Base-by-base conservation (phyloP, 2,888 invertebrate genomes). In the Caprella mutica region DNA sequence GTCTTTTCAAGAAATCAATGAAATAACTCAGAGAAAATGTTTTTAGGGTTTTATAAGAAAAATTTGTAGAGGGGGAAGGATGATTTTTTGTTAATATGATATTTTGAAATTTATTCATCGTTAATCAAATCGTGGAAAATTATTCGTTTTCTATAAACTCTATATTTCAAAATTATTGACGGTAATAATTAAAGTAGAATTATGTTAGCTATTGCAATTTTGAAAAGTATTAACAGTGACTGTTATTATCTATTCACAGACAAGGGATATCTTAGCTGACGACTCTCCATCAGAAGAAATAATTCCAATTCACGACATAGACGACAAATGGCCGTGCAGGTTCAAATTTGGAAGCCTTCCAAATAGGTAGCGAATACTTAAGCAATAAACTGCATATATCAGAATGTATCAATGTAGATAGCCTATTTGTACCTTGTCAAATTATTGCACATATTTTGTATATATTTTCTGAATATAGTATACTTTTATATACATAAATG, bases 271-370 rank as follows among this genome's bases (percentile, higher is more conserved):
- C 8, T 30, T 48, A 30, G 48, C 29, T 2, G 17, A 30, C 48
- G 30, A 48, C 48, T 27, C 29, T 21, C 48, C 48, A 5, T 48
- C 48, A 5, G 48, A 48, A 17, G 48, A 48, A 29, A 27, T 48
- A 12, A 48, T 48, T 30, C 48, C 48, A 9, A 48, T 48, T 14
- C 48, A 48, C 48, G 48, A 48, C n/a, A 48, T 48, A 19, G 26
- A 48, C 48, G 48, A 48, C 30, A 27, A 30, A 1, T 48, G 48
- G 48, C 48, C 48, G 17, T 48, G 48, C 30, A 27, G 48, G 17
- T 48, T 30, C 30, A 48, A 48, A n/a, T 48, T 48, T n/a, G 48
- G 48, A 3, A 48, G 26, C 14, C 17, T 48, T 19, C 48, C 48
- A 5, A 30, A 27, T n/a, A 48, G 48, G 30, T 48, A 48, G 27